A percentile compares a stretch with the other conserved stretches of the same genome.
Evolutionary conservation across 2,888 invertebrate genomes (phyloP).

Genomic region (Pimpla rufipes): DNA sequence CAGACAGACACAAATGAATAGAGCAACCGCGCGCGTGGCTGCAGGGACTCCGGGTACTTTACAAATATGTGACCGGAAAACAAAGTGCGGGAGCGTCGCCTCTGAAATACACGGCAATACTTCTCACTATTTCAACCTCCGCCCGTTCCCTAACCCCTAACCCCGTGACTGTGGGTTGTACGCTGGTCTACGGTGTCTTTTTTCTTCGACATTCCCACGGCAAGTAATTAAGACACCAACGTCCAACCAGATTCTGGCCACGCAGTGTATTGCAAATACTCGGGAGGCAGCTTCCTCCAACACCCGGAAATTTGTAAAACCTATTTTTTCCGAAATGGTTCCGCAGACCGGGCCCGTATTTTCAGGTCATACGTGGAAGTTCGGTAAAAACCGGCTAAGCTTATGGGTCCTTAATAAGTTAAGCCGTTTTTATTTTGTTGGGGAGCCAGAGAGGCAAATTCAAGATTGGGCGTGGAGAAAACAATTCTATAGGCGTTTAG

Average conservation of each 20-base stretch:
- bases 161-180: constrained; percentile 9
- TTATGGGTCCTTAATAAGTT: too few species aligned
- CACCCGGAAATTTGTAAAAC: too few species aligned
- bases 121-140: constrained; percentile 11
- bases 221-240: neutral
- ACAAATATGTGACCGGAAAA: constrained; percentile 84
- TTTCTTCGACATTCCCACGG: neutral
- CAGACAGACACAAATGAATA: constrained; percentile 81
- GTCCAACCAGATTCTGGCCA: neutral
- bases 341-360: too few species aligned
- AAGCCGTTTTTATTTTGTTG: too few species aligned
- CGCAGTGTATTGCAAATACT: too few species aligned
- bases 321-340: neutral
- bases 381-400: too few species aligned
- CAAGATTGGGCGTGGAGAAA: too few species aligned
- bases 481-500: too few species aligned
- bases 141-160: neutral
- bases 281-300: too few species aligned
- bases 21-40: constrained; percentile 71
- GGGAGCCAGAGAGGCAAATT: too few species aligned
- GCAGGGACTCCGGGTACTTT: constrained; percentile 80
- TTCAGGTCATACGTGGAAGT: too few species aligned
- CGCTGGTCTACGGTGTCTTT: neutral
- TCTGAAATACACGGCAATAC: neutral
- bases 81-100: constrained; percentile 73